These are phyloP conservation scores for Protobothrops mucrosquamatus DNA, from an alignment of 2,113 vertebrate genomes.

Conservation along the genomic window DNA sequence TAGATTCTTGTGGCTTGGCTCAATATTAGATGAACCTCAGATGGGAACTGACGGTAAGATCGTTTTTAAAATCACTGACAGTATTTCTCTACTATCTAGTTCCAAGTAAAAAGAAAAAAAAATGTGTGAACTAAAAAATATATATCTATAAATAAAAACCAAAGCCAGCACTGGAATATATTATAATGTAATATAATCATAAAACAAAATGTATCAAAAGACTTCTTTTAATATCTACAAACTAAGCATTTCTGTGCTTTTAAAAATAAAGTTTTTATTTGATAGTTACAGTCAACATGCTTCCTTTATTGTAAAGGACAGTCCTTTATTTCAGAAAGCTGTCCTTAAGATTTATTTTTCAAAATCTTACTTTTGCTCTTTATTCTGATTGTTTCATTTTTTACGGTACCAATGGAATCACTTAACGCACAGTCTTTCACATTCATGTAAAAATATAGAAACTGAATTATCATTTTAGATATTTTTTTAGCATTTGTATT, in stretches of 20 bases:
- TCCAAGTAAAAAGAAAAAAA: not conserved
- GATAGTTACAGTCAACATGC: not conserved
- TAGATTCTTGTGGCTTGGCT: conserved; percentile 3
- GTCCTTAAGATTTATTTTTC: not conserved
- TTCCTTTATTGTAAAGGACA: not conserved
- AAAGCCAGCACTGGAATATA: not conserved
- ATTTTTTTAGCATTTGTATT: not conserved
- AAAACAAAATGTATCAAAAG: not conserved
- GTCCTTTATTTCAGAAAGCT: not conserved
- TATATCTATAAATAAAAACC: not conserved
- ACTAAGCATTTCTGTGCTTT: not conserved
- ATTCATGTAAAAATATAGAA: not conserved
- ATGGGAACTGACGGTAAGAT: not conserved
- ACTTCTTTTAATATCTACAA: not conserved
- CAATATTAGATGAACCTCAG: not conserved
- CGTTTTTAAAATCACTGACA: not conserved
- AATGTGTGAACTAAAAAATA: not conserved
- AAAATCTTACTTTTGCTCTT: not conserved
- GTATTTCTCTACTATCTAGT: not conserved
- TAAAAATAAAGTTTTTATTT: not conserved
- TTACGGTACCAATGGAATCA: not conserved
- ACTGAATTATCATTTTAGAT: not conserved
- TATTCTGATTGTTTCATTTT: not conserved
- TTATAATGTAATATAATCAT: not conserved
- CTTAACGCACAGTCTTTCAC: not conserved